These are phyloP conservation scores for Scaptomyza parva DNA, from an alignment of 2,888 invertebrate genomes.

Conservation along the genomic window DNA sequence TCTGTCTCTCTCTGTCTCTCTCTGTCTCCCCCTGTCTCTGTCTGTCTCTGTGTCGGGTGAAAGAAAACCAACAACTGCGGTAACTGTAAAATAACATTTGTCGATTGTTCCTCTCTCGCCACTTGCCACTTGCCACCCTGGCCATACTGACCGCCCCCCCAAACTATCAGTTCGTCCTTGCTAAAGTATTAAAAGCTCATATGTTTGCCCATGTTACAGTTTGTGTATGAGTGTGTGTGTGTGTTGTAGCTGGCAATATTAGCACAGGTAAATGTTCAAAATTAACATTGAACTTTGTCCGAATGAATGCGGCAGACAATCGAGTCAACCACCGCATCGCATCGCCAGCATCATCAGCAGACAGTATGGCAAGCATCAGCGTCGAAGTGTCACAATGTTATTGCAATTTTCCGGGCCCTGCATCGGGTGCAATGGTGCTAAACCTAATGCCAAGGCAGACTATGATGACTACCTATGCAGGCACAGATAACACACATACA, in stretches of 20 bases:
- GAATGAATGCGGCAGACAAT: slow-evolving; percentile 49
- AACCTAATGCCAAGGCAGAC: slow-evolving; percentile 63
- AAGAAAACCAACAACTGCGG: slow-evolving; percentile 76
- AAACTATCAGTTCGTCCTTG: slow-evolving; percentile 17
- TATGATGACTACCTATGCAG: slow-evolving; percentile 20
- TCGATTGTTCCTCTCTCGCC: slow-evolving; percentile 14
- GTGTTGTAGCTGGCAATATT: slow-evolving; percentile 66
- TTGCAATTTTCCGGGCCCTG: slow-evolving; percentile 75
- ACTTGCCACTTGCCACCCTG: neutral
- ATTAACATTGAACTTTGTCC: slow-evolving; percentile 80
- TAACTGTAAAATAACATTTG: slow-evolving; percentile 73
- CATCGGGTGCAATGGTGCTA: slow-evolving; percentile 43
- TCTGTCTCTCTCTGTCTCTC: too few species aligned
- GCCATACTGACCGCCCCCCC: slow-evolving; percentile 14
- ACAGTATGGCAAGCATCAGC: slow-evolving; percentile 20
- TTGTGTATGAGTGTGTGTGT: slow-evolving; percentile 16
- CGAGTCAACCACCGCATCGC: slow-evolving; percentile 23
- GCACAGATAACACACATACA: slow-evolving; percentile 43
- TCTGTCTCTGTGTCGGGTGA: slow-evolving; percentile 1
- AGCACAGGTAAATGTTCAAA: slow-evolving; percentile 79
- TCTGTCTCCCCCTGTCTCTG: neutral
- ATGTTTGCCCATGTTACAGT: slow-evolving; percentile 14
- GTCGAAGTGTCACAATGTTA: slow-evolving; percentile 69
- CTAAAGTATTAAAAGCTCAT: slow-evolving; percentile 60
- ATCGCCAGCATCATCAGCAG: slow-evolving; percentile 10